Conservation (phyloP, 1,140 invertebrate genomes). For the Zaprionus camerounensis region DNA sequence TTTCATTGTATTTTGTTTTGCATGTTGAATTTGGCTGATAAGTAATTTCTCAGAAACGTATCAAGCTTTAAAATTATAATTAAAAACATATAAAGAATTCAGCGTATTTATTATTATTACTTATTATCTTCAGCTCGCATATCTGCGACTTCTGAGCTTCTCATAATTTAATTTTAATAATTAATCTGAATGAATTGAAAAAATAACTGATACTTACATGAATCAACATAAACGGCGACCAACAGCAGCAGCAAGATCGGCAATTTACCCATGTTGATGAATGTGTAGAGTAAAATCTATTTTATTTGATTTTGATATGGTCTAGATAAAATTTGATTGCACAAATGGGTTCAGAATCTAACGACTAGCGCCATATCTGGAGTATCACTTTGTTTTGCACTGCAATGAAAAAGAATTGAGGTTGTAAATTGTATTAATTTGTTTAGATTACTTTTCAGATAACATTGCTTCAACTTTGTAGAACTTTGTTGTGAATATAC, state of each 20-base stretch:
- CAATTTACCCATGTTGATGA: conserved; percentile 36
- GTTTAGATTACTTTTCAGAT: neutral
- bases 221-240: neutral
- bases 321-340: neutral
- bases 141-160: neutral
- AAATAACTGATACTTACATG: conserved; percentile 40
- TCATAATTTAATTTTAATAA: neutral
- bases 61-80: neutral
- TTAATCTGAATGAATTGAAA: neutral
- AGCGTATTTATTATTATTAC: conserved; percentile 1
- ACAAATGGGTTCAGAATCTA: neutral
- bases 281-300: neutral
- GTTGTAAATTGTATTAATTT: neutral
- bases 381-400: neutral
- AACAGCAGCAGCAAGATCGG: conserved; percentile 22
- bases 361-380: neutral
- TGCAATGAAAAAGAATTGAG: neutral
- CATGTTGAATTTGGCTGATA: neutral
- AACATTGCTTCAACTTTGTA: neutral
- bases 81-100: neutral
- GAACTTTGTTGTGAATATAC: neutral
- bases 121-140: neutral
- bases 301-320: conserved; percentile 12
- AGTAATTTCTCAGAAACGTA: neutral
- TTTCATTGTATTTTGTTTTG: neutral